Conservation (phyloP, 1,140 invertebrate species). For the Lepidurus couesii region DNA sequence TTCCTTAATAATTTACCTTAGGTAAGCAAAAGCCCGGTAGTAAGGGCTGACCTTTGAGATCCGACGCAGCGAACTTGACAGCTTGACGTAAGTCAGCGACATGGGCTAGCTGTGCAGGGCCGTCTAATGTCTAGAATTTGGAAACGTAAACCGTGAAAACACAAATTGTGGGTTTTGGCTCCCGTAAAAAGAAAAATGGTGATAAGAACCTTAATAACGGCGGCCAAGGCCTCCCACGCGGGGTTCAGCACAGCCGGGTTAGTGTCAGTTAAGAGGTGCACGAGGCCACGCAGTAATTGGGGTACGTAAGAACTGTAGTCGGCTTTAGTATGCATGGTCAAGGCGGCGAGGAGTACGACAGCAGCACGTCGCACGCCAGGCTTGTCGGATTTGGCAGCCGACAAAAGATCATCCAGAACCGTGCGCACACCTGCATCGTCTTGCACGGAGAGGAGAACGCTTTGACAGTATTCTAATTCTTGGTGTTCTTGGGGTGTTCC, state of each 20-base stretch:
- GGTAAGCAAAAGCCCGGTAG: conserved; percentile 92
- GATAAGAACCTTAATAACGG: conserved; percentile 68
- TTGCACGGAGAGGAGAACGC: conserved; percentile 81
- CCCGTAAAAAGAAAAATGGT: conserved; percentile 19
- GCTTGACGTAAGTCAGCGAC: conserved; percentile 86
- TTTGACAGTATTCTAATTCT: conserved; percentile 61
- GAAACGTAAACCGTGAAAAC: conserved; percentile 33
- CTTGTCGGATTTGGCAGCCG: conserved; percentile 62
- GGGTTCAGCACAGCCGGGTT: conserved; percentile 76
- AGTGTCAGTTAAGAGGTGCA: conserved; percentile 73
- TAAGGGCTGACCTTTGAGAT: conserved; percentile 69
- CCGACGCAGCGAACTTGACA: conserved; percentile 78
- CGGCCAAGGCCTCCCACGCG: conserved; percentile 82
- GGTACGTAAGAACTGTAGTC: conserved; percentile 81
- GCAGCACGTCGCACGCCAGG: conserved; percentile 62
- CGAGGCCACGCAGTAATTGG: conserved; percentile 77
- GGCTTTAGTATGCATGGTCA: conserved; percentile 78
- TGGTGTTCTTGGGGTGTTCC: conserved; percentile 62
- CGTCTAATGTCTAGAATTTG: conserved; percentile 60
- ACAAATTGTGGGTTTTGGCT: conserved; percentile 27
- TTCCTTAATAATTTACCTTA: conserved; percentile 51
- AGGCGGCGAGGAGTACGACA: conserved; percentile 78
- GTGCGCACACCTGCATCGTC: conserved; percentile 80
- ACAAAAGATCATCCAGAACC: conserved; percentile 85
- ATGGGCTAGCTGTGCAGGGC: conserved; percentile 71